Evolutionary conservation across 2,113 vertebrate genomes (phyloP).

Genomic region (Callopanchax toddi): DNA sequence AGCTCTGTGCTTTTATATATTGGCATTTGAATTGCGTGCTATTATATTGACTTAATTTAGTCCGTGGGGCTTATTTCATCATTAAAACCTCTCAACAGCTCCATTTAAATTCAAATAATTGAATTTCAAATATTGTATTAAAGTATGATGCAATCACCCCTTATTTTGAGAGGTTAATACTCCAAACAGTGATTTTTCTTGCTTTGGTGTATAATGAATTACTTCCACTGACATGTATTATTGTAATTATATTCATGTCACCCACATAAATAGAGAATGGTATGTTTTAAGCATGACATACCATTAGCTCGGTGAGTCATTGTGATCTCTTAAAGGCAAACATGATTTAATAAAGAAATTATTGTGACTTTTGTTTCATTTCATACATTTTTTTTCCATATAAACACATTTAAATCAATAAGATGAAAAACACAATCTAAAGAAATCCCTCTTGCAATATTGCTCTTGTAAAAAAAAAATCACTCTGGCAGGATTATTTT

Average conservation of each 20-base stretch:
- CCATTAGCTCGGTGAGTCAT: neutral
- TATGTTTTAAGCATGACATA: neutral
- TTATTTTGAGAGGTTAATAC: slow-evolving; percentile 42
- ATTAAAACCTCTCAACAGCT: slow-evolving; percentile 35
- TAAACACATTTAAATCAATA: neutral
- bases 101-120: slow-evolving; percentile 44
- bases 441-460: slow-evolving; percentile 24
- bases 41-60: slow-evolving; percentile 23
- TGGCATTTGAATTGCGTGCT: slow-evolving; percentile 20
- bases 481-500: slow-evolving; percentile 31
- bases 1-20: neutral
- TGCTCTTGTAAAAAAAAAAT: slow-evolving; percentile 15
- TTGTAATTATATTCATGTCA: slow-evolving; percentile 18
- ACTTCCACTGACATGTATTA: slow-evolving; percentile 32
- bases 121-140: slow-evolving; percentile 34
- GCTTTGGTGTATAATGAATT: slow-evolving; percentile 20
- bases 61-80: slow-evolving; percentile 28
- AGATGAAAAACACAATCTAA: slow-evolving; percentile 11
- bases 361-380: neutral
- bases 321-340: slow-evolving; percentile 1
- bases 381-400: neutral
- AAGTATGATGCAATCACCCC: slow-evolving; percentile 29
- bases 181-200: slow-evolving; percentile 30
- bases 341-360: neutral
- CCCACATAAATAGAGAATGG: slow-evolving; percentile 19